These are phyloP conservation scores for Xenopus petersii DNA, from an alignment of 2,797 vertebrate genomes.

Conservation along the genomic window DNA sequence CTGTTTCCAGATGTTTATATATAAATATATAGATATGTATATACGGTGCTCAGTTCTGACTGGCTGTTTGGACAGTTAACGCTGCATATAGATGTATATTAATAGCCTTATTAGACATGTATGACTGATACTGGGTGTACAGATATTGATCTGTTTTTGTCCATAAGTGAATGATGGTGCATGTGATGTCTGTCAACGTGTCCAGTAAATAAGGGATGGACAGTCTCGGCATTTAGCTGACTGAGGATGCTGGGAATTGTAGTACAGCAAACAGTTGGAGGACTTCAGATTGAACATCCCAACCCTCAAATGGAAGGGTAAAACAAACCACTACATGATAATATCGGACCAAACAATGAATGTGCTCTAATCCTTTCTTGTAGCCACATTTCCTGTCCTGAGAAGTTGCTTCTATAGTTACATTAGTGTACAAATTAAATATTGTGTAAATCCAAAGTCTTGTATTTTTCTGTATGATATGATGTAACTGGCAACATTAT, in stretches of 20 bases:
- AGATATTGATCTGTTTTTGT: constrained; percentile 71
- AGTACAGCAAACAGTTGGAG: too few species aligned
- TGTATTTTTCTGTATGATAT: constrained; percentile 77
- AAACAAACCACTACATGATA: constrained; percentile 71
- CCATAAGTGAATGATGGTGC: constrained; percentile 84
- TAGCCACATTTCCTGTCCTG: constrained; percentile 85
- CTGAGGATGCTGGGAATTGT: neutral
- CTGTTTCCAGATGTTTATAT: constrained; percentile 75
- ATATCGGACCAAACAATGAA: constrained; percentile 91
- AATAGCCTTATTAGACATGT: constrained; percentile 86
- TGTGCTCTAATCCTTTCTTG: constrained; percentile 77
- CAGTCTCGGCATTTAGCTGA: neutral
- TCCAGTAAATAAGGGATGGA: constrained; percentile 49
- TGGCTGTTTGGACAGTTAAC: constrained; percentile 80
- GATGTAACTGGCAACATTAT: constrained; percentile 73
- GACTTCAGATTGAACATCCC: neutral
- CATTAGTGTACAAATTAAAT: constrained; percentile 93
- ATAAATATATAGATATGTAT: constrained; percentile 89
- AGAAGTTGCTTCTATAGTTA: constrained; percentile 86
- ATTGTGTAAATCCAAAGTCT: constrained; percentile 79
- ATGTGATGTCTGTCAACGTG: constrained; percentile 82
- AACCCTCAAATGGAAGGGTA: constrained; percentile 59
- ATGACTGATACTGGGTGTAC: constrained; percentile 63
- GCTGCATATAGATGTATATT: constrained; percentile 83
- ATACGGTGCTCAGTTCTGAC: constrained; percentile 83